Base-by-base conservation (phyloP, 2,888 invertebrate genomes). In the Oasisia sp. region DNA sequence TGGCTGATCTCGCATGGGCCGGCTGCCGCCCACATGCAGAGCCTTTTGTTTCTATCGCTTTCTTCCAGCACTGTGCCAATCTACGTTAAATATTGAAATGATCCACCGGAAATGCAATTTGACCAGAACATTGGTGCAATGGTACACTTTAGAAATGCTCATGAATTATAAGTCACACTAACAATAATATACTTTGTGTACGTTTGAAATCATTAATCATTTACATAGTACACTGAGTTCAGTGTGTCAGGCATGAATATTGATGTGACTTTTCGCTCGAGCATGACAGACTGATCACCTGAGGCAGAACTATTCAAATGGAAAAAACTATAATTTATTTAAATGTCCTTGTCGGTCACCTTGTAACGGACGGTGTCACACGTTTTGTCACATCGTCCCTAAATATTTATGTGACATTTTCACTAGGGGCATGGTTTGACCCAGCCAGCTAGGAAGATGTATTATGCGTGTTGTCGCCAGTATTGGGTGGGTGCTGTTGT, bases 321-420 rank as follows among this genome's bases (percentile, higher is more conserved):
- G 27, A 27, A n/a, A 74, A 74, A 74, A 27, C 27, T 7, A 74
- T 74, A 19, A 74, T 74, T 74, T 19, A 74, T 74, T 74, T 74
- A 27, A 74, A 50, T 50, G 50, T 9, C 50, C 5, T 50, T 50
- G 50, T 8, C 12, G 9, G 50, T 14, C 74, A 74, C 74, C 27
- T 19, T 74, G 74, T 74, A 3, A 19, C 74, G 7, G 19, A 19
- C 74, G 7, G 74, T 74, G 74, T 74, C 19, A 27, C 74, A 19
- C 7, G 74, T 27, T 74, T 19, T n/a, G 5, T 74, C 7, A 19
- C 19, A 74, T 27, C 74, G 27, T 27, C 74, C 14, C 27, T 19
- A 74, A 74, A 74, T 19, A 74, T 74, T 74, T 74, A 74, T 74
- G 74, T 74, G 74, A 74, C 74, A 74, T 74, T 74, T 74, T 19